Base-by-base conservation (phyloP, 2,888 invertebrate genomes). In the Limnephilus auricula region DNA sequence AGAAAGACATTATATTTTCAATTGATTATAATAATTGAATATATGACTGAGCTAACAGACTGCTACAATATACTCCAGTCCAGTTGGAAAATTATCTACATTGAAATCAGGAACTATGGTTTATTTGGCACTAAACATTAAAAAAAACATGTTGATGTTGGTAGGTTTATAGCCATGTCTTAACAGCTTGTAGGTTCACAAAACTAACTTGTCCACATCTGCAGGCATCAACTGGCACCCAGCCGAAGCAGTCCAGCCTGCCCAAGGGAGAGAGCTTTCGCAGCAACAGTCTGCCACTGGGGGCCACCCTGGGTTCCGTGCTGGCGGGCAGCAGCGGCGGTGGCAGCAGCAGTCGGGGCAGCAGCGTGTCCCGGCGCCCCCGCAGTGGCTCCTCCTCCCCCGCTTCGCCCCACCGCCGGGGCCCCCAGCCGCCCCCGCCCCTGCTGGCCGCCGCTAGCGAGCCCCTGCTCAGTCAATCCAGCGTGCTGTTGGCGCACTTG, bases 401-500 rank as follows among this genome's bases (percentile, higher is more conserved):
- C 2, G 91, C 93, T 30, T 93, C 94, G 45, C 93, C 92, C 37
- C 89, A 89, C 25, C 88, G 93, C 94, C 12, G 80, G 25, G 80
- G 96, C 93, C 96, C 96, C 32, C 96, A 97, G 91, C 97, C 97
- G 93, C 96, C 96, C 32, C 96, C 97, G 91, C 97, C 97, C 93
- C 96, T 98, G 93, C 96, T 97, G 93, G 97, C 97, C 93, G 97
- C 98, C 85, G 97, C 97, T 91, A 98, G 98, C 94, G 98, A 98
- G 95, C 98, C 98, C 87, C 96, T 97, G 93, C 95, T 98, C 93
- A 96, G 97, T 93, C 96, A 96, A 93, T 96, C 96, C 94, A 98
- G 98, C 95, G 97, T 98, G 90, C 96, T 98, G 94, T 96, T 99
- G 92, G 98, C 98, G 86, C 98, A 98, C 94, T 96, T 99, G 93